These are phyloP conservation scores for Thymelicus acteon DNA, from an alignment of 2,888 invertebrate species.

Conservation along the genomic window DNA sequence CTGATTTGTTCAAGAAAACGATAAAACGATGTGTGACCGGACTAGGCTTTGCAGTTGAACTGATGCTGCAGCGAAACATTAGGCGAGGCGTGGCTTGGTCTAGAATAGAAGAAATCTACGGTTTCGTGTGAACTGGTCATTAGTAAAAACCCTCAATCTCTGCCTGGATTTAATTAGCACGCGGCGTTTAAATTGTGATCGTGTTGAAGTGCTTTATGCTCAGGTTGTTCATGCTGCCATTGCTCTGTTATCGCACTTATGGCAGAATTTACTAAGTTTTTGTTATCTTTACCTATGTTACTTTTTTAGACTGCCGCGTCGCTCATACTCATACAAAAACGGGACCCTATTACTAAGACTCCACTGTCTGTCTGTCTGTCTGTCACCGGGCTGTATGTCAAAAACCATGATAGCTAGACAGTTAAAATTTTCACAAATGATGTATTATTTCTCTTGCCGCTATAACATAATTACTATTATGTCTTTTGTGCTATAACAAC, in stretches of 20 bases:
- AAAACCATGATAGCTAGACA: too few species aligned
- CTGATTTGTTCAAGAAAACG: slow-evolving; percentile 40
- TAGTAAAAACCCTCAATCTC: slow-evolving; percentile 26
- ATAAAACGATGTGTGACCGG: slow-evolving; percentile 30
- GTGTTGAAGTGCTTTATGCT: slow-evolving; percentile 28
- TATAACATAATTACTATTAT: too few species aligned
- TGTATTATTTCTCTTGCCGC: too few species aligned
- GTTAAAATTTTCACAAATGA: too few species aligned
- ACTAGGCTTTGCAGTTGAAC: neutral
- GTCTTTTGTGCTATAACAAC: too few species aligned
- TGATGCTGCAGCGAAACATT: slow-evolving; percentile 9
- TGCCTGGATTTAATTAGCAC: slow-evolving; percentile 36
- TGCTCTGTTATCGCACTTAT: neutral
- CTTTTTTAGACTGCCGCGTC: neutral
- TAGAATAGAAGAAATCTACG: slow-evolving; percentile 27
- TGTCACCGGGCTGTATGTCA: too few species aligned
- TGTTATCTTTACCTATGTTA: neutral
- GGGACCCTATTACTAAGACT: too few species aligned
- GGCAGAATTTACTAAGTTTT: neutral
- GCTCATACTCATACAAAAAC: too few species aligned
- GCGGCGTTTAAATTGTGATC: slow-evolving; percentile 39
- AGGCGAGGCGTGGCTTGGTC: slow-evolving; percentile 14
- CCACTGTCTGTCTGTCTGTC: too few species aligned
- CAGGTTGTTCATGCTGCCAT: neutral
- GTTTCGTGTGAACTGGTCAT: slow-evolving; percentile 39